phyloP scores from a whole-genome alignment of 2,888 invertebrate genomes.

The Tiphia femorata region DNA sequence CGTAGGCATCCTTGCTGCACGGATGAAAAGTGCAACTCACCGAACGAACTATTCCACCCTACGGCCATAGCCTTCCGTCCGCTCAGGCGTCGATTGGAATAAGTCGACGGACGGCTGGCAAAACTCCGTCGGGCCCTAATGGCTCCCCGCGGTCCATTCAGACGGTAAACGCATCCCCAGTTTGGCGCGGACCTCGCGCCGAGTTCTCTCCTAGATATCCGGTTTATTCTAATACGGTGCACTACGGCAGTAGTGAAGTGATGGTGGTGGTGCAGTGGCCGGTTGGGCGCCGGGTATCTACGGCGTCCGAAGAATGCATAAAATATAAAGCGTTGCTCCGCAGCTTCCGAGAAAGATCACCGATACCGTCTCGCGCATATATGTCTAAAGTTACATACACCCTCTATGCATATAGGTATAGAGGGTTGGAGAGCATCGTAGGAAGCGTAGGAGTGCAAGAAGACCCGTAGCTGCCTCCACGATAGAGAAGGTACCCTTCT shows the following conservation, averaged over 20 bases:
- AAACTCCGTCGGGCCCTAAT: conserved; percentile 26
- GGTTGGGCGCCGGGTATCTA: background rate
- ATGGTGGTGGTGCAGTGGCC: too few species aligned
- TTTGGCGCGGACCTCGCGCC: conserved; percentile 15
- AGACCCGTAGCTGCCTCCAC: conserved; percentile 1
- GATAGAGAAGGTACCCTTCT: background rate
- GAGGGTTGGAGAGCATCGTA: background rate
- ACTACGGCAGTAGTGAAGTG: too few species aligned
- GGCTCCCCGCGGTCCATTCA: conserved; percentile 39
- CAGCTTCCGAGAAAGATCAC: too few species aligned
- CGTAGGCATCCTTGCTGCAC: too few species aligned
- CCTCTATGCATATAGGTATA: background rate
- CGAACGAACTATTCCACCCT: too few species aligned
- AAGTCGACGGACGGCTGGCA: background rate
- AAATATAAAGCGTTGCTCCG: conserved; percentile 36
- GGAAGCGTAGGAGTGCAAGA: background rate
- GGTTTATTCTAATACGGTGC: conserved; percentile 39
- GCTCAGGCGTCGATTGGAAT: background rate
- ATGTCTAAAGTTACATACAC: background rate
- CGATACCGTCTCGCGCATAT: background rate
- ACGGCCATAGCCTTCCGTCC: too few species aligned
- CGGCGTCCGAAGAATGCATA: conserved; percentile 41
- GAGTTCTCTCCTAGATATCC: conserved; percentile 27
- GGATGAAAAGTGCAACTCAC: too few species aligned
- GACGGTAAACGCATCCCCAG: conserved; percentile 28